phyloP scores from a whole-genome alignment of 35 echinoderm and acorn worm genomes.

The Amphiura filiformis region DNA sequence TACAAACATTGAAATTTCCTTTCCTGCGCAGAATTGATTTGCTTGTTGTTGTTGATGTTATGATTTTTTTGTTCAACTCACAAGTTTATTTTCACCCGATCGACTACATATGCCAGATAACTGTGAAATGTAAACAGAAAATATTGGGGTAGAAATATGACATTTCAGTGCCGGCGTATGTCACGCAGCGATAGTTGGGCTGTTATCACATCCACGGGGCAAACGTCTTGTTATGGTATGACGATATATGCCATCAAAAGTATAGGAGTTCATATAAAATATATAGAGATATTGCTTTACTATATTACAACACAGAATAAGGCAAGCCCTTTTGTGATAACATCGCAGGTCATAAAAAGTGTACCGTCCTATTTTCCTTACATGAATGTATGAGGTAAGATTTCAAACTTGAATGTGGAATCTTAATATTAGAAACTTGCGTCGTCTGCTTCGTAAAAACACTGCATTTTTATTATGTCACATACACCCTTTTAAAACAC shows the following conservation, averaged over 20 bases:
- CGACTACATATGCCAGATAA: not conserved
- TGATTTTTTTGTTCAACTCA: not conserved
- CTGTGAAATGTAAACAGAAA: not conserved
- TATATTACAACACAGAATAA: not conserved
- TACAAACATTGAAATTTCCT: not conserved
- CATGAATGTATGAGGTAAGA: not conserved
- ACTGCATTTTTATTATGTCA: not conserved
- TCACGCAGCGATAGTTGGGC: not conserved
- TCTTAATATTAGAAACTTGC: not conserved
- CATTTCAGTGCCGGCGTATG: not conserved
- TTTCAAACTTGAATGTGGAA: not conserved
- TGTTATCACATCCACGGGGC: not conserved
- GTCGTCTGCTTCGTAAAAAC: not conserved
- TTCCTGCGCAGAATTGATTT: not conserved
- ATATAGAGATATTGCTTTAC: constrained; percentile 4
- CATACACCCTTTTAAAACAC: not conserved
- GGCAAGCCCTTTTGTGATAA: not conserved
- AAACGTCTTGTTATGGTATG: not conserved
- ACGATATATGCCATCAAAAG: not conserved
- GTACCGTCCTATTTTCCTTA: not conserved
- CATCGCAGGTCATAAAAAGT: not conserved
- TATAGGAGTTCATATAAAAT: not conserved
- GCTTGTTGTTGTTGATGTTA: not conserved
- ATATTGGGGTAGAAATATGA: not conserved
- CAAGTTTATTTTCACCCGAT: not conserved